Percentiles rank a stretch among this genome's conserved stretches.
Conservation (phyloP, 2,888 invertebrate genomes). For the Ptychoptera albimana region DNA sequence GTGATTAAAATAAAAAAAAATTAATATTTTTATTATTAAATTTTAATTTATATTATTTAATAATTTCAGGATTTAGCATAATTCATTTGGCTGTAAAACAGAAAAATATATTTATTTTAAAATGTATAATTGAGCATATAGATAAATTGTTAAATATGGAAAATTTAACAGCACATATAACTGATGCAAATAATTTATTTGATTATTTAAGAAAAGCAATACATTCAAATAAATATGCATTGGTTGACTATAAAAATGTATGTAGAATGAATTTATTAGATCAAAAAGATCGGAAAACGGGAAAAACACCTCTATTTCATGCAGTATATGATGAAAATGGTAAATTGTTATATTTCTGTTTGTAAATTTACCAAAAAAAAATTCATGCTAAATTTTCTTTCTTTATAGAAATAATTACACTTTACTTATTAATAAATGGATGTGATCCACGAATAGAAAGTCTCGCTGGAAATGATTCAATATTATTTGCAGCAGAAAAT, state of each 20-base stretch:
- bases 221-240: too few relatives aligned
- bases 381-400: not conserved
- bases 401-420: slow-evolving; percentile 6
- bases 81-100: too few relatives aligned
- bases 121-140: too few relatives aligned
- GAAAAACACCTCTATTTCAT: slow-evolving; percentile 20
- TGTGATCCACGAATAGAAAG: slow-evolving; percentile 22
- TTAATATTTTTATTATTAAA: too few relatives aligned
- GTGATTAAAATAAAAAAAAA: slow-evolving; percentile 6
- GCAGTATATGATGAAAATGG: slow-evolving; percentile 21
- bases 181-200: too few relatives aligned
- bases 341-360: slow-evolving; percentile 10
- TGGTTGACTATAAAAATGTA: not conserved
- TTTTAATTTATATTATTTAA: too few relatives aligned
- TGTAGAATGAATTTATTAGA: slow-evolving; percentile 19
- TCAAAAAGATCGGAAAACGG: slow-evolving; percentile 19
- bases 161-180: too few relatives aligned
- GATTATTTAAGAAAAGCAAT: too few relatives aligned
- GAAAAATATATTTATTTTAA: too few relatives aligned
- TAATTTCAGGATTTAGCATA: too few relatives aligned
- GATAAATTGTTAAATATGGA: too few relatives aligned
- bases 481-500: slow-evolving; percentile 17
- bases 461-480: slow-evolving; percentile 20
- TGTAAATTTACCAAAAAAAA: not conserved
- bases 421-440: slow-evolving; percentile 10